Conservation (phyloP, 1,140 invertebrate species). For the Lordiphosa stackelbergi region DNA sequence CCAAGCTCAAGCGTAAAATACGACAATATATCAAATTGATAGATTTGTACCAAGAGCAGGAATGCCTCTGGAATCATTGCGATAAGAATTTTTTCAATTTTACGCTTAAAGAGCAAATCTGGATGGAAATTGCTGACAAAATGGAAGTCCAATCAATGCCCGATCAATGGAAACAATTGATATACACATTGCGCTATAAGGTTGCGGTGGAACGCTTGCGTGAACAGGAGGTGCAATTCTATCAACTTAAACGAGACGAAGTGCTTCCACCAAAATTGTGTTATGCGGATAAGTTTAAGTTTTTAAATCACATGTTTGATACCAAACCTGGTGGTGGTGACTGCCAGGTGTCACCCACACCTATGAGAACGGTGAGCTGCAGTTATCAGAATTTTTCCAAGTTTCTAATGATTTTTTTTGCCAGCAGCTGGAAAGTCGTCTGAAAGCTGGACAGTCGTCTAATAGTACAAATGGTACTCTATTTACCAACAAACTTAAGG, state of each 20-base stretch:
- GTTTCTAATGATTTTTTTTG: background rate
- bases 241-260: background rate
- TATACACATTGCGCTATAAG: slow-evolving; percentile 44
- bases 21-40: slow-evolving; percentile 35
- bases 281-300: slow-evolving; percentile 32
- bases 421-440: background rate
- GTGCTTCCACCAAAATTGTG: background rate
- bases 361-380: slow-evolving; percentile 8
- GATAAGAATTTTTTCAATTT: slow-evolving; percentile 47
- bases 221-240: slow-evolving; percentile 12
- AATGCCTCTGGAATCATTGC: slow-evolving; percentile 54
- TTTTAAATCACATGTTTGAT: slow-evolving; percentile 45
- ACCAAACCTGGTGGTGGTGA: background rate
- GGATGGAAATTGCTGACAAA: slow-evolving; percentile 41
- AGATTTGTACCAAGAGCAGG: slow-evolving; percentile 33
- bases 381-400: no score
- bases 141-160: slow-evolving; percentile 28
- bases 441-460: background rate
- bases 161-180: slow-evolving; percentile 35
- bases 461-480: slow-evolving; percentile 1
- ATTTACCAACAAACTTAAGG: slow-evolving; percentile 22
- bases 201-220: slow-evolving; percentile 29
- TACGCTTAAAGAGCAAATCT: slow-evolving; percentile 24
- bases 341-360: no score
- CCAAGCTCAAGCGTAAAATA: background rate